These are phyloP conservation scores for Rhamphomyia laevipes DNA, from an alignment of 2,888 invertebrate species.

Conservation along the genomic window DNA sequence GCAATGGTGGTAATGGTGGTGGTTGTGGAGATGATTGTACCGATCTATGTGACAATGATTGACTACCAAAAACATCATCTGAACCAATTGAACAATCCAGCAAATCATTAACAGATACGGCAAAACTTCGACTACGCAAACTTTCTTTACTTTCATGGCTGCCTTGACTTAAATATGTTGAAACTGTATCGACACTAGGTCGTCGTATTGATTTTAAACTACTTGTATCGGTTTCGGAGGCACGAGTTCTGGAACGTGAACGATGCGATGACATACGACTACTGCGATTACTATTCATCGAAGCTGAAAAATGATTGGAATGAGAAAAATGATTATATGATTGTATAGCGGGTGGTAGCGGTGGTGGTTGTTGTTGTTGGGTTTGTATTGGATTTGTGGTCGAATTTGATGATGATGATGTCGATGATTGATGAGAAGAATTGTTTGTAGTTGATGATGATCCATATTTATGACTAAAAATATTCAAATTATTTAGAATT, in stretches of 20 bases:
- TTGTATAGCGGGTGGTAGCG: constrained; percentile 15
- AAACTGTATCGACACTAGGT: constrained; percentile 78
- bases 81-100: constrained; percentile 59
- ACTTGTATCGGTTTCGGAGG: constrained; percentile 41
- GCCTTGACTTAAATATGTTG: constrained; percentile 78
- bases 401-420: constrained; percentile 16
- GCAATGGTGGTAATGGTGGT: constrained; percentile 23
- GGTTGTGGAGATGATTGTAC: constrained; percentile 21
- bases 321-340: constrained; percentile 27
- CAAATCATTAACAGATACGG: constrained; percentile 50
- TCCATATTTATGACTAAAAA: constrained; percentile 42
- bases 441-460: constrained; percentile 10
- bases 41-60: constrained; percentile 14
- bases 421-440: constrained; percentile 15
- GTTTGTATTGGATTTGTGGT: not conserved
- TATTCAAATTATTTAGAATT: constrained; percentile 69
- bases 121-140: constrained; percentile 42
- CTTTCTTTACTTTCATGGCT: constrained; percentile 73
- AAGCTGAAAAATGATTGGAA: constrained; percentile 29
- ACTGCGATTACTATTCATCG: constrained; percentile 35
- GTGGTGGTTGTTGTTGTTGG: constrained; percentile 8
- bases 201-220: constrained; percentile 65
- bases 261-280: constrained; percentile 32
- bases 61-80: constrained; percentile 51
- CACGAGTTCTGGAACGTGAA: constrained; percentile 35